A percentile compares a stretch with the other conserved stretches of the same genome.
phyloP scores from a whole-genome alignment of 2,113 vertebrate species.

The Narcine bancroftii region DNA sequence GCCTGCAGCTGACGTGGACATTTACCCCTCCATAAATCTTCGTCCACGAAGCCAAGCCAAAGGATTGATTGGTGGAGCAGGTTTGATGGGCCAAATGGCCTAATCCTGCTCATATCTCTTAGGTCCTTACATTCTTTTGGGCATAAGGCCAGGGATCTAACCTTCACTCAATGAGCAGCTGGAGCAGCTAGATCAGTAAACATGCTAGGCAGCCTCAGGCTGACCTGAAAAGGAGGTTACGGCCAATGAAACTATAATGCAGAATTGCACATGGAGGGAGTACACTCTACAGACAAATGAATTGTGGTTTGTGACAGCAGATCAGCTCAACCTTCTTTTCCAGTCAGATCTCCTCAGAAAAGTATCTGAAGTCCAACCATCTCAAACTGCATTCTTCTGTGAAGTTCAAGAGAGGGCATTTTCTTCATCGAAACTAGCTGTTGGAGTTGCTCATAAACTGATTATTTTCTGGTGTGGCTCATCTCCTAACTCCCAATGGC shows the following conservation, averaged over 20 bases:
- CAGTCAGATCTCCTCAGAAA: neutral
- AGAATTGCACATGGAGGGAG: too few relatives aligned
- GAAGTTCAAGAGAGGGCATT: neutral
- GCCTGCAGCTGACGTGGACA: too few relatives aligned
- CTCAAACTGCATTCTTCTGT: neutral
- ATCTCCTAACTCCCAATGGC: too few relatives aligned
- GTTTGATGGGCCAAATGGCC: too few relatives aligned
- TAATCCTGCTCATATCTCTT: too few relatives aligned
- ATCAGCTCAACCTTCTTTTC: neutral
- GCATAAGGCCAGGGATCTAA: neutral
- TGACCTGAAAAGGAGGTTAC: neutral
- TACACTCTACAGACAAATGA: neutral
- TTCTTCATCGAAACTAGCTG: neutral
- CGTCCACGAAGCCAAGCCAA: too few relatives aligned
- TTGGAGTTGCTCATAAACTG: too few relatives aligned
- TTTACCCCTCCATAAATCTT: too few relatives aligned
- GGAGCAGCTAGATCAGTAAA: too few relatives aligned
- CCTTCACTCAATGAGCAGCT: neutral
- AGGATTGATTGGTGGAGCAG: too few relatives aligned
- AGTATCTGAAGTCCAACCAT: neutral
- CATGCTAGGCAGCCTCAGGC: neutral
- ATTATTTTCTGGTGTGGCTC: too few relatives aligned
- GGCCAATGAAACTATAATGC: neutral
- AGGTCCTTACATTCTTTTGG: too few relatives aligned
- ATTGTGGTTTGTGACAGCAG: neutral